phyloP scores from a whole-genome alignment of 1,140 invertebrate species.

The Lordiphosa stackelbergi region DNA sequence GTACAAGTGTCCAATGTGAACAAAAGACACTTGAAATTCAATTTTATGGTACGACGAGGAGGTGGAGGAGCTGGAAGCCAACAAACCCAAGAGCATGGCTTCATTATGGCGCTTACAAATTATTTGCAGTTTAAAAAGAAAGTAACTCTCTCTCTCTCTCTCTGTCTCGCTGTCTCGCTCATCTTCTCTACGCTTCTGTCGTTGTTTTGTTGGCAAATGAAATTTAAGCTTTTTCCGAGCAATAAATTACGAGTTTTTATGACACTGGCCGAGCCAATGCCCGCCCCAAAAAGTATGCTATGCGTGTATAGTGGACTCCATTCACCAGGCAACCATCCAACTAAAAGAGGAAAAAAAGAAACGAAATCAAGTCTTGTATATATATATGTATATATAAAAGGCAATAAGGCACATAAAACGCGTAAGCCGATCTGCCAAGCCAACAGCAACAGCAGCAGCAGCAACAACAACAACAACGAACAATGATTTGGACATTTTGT shows the following conservation, averaged over 20 bases:
- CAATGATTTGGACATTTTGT: slow-evolving; percentile 34
- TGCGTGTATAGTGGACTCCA: slow-evolving; percentile 48
- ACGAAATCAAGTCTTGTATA: slow-evolving; percentile 8
- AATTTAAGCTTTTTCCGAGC: slow-evolving; percentile 75
- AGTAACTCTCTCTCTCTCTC: slow-evolving; percentile 19
- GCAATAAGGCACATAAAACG: slow-evolving; percentile 60
- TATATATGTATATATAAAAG: slow-evolving; percentile 10
- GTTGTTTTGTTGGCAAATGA: slow-evolving; percentile 64
- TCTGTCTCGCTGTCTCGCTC: slow-evolving; percentile 2
- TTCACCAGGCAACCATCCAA: too few species aligned
- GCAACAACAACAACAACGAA: slow-evolving; percentile 34
- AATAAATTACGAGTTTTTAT: slow-evolving; percentile 76
- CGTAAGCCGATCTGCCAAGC: slow-evolving; percentile 67
- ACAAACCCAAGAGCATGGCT: slow-evolving; percentile 45
- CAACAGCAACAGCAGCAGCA: slow-evolving; percentile 48
- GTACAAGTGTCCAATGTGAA: slow-evolving; percentile 37
- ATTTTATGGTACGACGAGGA: slow-evolving; percentile 28
- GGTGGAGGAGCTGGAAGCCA: slow-evolving; percentile 14
- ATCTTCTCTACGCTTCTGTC: slow-evolving; percentile 49
- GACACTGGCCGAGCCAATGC: slow-evolving; percentile 56
- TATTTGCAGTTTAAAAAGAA: slow-evolving; percentile 62
- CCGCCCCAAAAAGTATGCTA: slow-evolving; percentile 30
- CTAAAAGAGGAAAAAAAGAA: slow-evolving; percentile 24
- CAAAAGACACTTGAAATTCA: slow-evolving; percentile 58
- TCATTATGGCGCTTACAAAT: slow-evolving; percentile 62